Percentiles rank a stretch among this genome's conserved stretches.
Conservation (phyloP, 2,888 invertebrate genomes). For the Teinopalpus imperialis region DNA sequence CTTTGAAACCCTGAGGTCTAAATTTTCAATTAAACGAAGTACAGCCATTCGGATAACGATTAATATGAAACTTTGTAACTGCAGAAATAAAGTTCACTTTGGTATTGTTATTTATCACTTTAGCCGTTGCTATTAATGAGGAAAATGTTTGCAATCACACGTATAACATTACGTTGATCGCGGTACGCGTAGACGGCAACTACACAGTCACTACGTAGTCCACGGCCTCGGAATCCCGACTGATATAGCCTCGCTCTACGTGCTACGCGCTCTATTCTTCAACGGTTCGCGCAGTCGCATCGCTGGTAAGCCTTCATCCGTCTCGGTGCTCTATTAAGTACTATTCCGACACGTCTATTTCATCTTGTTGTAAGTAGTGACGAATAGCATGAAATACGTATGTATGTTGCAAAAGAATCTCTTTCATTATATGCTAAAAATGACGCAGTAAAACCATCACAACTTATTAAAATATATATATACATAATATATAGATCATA, state of each 20-base stretch:
- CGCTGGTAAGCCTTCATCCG: conserved; percentile 34
- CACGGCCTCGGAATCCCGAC: conserved; percentile 45
- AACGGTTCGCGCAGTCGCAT: conserved; percentile 70
- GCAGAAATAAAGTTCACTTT: conserved; percentile 62
- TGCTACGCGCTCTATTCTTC: conserved; percentile 49
- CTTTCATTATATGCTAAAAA: too few relatives aligned
- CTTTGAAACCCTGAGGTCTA: conserved; percentile 44
- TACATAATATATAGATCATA: too few relatives aligned
- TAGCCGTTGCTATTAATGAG: conserved; percentile 62
- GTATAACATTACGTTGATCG: conserved; percentile 57
- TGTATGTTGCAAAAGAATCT: conserved; percentile 9
- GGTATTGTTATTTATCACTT: conserved; percentile 69
- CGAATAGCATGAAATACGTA: conserved; percentile 11
- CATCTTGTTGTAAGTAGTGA: conserved; percentile 20
- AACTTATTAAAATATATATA: too few relatives aligned
- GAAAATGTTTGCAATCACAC: conserved; percentile 64
- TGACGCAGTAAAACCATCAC: too few relatives aligned
- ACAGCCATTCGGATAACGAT: conserved; percentile 41
- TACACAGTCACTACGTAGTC: conserved; percentile 43
- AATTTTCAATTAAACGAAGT: conserved; percentile 55
- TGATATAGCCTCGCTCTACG: conserved; percentile 45
- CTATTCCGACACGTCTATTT: conserved; percentile 28
- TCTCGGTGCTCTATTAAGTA: conserved; percentile 35
- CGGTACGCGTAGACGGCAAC: conserved; percentile 31
- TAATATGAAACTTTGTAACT: conserved; percentile 41